Evolutionary conservation across 2,113 vertebrate genomes (phyloP).

Genomic region (Polyodon spathula): DNA sequence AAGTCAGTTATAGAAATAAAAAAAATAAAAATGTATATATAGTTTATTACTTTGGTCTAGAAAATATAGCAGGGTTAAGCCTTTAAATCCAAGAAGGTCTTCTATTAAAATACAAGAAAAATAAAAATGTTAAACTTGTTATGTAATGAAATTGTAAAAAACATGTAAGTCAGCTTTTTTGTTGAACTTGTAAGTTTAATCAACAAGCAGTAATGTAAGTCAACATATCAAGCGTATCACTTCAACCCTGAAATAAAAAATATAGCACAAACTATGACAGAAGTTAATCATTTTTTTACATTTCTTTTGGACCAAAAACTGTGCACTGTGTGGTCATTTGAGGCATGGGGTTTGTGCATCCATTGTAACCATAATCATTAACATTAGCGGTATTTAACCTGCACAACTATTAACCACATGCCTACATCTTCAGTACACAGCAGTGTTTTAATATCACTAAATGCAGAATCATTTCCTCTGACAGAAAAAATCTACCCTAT

Average conservation of each 20-base stretch:
- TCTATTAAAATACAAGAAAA: constrained; percentile 46
- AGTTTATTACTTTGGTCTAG: constrained; percentile 52
- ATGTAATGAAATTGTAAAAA: constrained; percentile 1
- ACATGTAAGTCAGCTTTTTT: constrained; percentile 9
- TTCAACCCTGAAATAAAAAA: too few relatives aligned
- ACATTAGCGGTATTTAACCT: constrained; percentile 11
- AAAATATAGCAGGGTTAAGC: constrained; percentile 43
- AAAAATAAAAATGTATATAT: constrained; percentile 28
- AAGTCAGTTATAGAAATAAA: constrained; percentile 28
- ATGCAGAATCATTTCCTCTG: constrained; percentile 2
- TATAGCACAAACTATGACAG: too few relatives aligned
- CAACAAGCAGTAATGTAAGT: too few relatives aligned
- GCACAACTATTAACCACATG: constrained; percentile 6
- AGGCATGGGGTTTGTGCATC: neutral
- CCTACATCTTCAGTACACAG: neutral
- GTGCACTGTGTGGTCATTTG: neutral
- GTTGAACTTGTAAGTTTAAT: neutral
- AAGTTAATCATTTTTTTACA: too few relatives aligned
- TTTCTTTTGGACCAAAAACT: too few relatives aligned
- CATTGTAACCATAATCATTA: neutral
- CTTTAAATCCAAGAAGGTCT: constrained; percentile 52
- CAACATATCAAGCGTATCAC: too few relatives aligned
- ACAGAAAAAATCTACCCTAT: constrained; percentile 27
- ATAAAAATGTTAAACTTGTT: constrained; percentile 21
- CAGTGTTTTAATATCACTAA: neutral